These are phyloP conservation scores for Vulpes ferrilata DNA, from an alignment of 2,113 vertebrate species.

Conservation along the genomic window DNA sequence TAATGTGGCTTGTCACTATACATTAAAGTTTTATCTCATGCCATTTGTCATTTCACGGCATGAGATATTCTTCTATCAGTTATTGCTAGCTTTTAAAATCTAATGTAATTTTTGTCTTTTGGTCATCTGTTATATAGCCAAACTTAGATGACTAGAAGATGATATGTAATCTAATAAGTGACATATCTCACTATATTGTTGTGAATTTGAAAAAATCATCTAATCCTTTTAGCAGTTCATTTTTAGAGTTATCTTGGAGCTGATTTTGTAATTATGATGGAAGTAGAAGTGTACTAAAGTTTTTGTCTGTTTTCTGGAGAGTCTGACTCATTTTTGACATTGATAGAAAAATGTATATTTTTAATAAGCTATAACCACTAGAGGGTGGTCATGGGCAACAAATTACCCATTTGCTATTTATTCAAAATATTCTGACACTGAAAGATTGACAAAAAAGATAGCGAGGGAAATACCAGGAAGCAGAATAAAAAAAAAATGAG, in stretches of 20 bases:
- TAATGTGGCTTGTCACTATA: neutral
- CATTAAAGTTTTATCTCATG: constrained; percentile 22
- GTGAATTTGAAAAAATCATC: constrained; percentile 14
- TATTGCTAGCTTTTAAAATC: constrained; percentile 22
- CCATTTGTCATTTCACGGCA: constrained; percentile 9
- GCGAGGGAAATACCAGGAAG: neutral
- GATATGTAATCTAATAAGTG: neutral
- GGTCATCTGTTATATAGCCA: neutral
- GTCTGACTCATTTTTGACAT: constrained; percentile 37
- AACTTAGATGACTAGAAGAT: constrained; percentile 34
- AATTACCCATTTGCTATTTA: neutral
- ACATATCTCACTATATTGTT: neutral
- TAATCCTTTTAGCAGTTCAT: neutral
- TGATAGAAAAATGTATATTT: constrained; percentile 12
- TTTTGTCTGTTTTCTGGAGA: neutral
- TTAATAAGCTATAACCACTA: constrained; percentile 50
- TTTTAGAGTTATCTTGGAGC: constrained; percentile 32
- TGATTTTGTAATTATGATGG: constrained; percentile 3
- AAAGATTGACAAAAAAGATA: constrained; percentile 21
- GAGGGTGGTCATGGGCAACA: constrained; percentile 46
- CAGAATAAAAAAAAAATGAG: neutral
- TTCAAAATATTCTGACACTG: neutral
- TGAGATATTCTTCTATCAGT: neutral
- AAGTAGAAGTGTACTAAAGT: neutral
- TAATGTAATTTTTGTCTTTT: neutral